Evolutionary conservation across 35 echinoderm and acorn worm species (phyloP).

Genomic region (Apostichopus parvimensis): DNA sequence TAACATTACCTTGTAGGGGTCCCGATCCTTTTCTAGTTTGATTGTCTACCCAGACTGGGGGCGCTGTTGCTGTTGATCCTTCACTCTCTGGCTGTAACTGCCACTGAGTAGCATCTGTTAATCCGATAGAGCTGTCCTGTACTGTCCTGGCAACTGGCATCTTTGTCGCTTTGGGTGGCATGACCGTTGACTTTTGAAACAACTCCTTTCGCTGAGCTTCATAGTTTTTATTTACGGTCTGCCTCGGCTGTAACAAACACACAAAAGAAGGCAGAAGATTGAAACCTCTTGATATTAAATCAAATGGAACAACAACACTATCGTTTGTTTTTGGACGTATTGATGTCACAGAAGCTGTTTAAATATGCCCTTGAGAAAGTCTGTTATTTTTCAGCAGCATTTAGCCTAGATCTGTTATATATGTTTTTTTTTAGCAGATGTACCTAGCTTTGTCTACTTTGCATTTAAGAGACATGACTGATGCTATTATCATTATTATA

Average conservation of each 20-base stretch:
- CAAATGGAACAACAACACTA: no score
- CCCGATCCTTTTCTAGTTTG: neutral
- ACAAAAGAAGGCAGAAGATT: neutral
- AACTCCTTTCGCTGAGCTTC: constrained; percentile 42
- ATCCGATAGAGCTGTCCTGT: neutral
- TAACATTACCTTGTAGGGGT: neutral
- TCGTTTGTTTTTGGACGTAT: no score
- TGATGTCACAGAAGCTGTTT: no score
- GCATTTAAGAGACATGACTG: no score
- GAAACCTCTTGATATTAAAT: neutral
- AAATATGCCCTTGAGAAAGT: no score
- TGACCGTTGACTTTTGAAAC: constrained; percentile 18
- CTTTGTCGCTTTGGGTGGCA: neutral
- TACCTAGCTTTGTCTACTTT: no score
- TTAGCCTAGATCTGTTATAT: no score
- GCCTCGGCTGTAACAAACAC: neutral
- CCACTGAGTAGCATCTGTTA: neutral
- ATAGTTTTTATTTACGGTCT: neutral
- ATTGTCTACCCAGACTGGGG: neutral
- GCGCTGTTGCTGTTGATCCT: neutral
- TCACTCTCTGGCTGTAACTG: neutral
- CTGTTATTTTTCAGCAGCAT: no score
- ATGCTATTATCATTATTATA: no score
- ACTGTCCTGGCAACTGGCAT: neutral
- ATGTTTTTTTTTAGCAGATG: no score